Evolutionary conservation across 2,888 invertebrate genomes (phyloP), one percentile per base, ranked within the genome.

Genomic region (Eristalis arbustorum): DNA sequence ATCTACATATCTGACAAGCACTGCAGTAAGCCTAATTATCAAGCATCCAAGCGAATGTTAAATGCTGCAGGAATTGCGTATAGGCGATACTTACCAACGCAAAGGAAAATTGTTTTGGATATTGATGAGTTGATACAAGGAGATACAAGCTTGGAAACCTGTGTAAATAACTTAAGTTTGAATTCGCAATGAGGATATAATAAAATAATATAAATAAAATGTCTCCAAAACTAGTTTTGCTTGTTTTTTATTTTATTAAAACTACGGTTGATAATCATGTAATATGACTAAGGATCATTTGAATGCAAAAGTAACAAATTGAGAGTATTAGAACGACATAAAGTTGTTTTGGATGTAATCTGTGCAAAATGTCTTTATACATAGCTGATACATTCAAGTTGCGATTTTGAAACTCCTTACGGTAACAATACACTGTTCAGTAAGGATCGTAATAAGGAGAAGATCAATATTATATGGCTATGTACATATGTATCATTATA

Each of bases 1-100:
- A 92, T 96, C 13, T 98, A 96, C 91, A 93, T 97, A 90, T 97
- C 96, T 0, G 97, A 98, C 91, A 98, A 98, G 91, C 95, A 97
- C 92, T 93, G 94, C 0, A 92, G 95, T 4, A 96, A 96, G 90
- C 91, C 93, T 0, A 93, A 93, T 72, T 96, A 96, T 61, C 93
- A 94, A 63, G 98, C 98, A 3, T 95, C 98, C 0, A 96, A 96
- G 90, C 94, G 92, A 88, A 96, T 99, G 96, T 95, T 99, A 88
- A 94, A 96, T 90, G 95, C 96, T 40, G 96, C 96, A 22, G 95
- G 95, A n/a, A 93, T 98, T 5, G 93, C 92, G 89, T 96, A 95
- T 91, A 93, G 95, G 90, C 95, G 95, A 92, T 96, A 94, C 90
- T 92, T 91, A 90, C 96, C 97, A 76, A 94, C 93, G 73, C 93